Evolutionary conservation across 2,113 vertebrate genomes (phyloP).

Genomic region (Pholis gunnellus): DNA sequence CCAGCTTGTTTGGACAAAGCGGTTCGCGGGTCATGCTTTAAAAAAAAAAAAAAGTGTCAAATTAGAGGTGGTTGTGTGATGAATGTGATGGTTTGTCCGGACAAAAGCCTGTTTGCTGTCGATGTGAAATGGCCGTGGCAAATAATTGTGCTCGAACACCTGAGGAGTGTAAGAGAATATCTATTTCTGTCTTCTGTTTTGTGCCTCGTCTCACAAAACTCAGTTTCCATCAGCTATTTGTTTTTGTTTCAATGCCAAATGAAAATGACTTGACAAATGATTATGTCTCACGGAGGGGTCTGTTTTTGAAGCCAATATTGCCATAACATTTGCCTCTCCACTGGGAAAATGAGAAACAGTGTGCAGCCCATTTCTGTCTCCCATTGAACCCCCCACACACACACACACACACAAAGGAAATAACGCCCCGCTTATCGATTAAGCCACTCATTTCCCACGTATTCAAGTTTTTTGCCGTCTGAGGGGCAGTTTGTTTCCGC

Average conservation of each 20-base stretch:
- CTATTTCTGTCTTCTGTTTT: slow-evolving; percentile 16
- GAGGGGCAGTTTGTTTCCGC: slow-evolving; percentile 80
- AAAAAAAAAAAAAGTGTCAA: slow-evolving; percentile 35
- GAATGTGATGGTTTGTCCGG: slow-evolving; percentile 48
- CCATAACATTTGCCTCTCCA: slow-evolving; percentile 46
- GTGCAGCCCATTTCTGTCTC: slow-evolving; percentile 57
- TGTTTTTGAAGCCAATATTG: slow-evolving; percentile 60
- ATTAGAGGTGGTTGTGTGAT: slow-evolving; percentile 57
- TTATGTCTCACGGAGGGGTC: slow-evolving; percentile 48
- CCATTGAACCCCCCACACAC: slow-evolving; percentile 57
- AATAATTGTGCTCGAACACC: slow-evolving; percentile 65
- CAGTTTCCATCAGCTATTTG: slow-evolving; percentile 49
- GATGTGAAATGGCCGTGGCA: slow-evolving; percentile 47
- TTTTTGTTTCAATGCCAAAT: slow-evolving; percentile 72
- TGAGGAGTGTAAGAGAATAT: slow-evolving; percentile 30
- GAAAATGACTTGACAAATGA: slow-evolving; percentile 70
- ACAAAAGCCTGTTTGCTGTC: slow-evolving; percentile 60
- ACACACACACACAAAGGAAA: slow-evolving; percentile 53
- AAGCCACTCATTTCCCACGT: slow-evolving; percentile 73
- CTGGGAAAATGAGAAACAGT: slow-evolving; percentile 66
- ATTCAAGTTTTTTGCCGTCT: slow-evolving; percentile 76
- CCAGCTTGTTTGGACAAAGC: slow-evolving; percentile 49
- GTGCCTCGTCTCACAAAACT: slow-evolving; percentile 12
- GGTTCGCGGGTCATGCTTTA: slow-evolving; percentile 26
- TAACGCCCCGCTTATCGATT: slow-evolving; percentile 77